Conservation (phyloP, 2,888 invertebrate species). For the Meganola albula region DNA sequence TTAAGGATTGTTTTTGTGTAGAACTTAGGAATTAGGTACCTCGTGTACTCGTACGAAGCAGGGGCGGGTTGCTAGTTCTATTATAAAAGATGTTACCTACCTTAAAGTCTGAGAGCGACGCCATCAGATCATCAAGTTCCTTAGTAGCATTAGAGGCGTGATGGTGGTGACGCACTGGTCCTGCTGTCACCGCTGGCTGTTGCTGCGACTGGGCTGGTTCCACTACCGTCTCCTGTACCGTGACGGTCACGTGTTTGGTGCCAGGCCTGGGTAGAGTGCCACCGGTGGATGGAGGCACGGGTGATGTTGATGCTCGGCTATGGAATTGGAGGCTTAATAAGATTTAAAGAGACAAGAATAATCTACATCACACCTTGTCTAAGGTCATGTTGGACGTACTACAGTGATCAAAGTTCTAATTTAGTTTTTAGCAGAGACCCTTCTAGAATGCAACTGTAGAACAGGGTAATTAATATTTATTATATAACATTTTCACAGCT, state of each 20-base stretch:
- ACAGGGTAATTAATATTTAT: too few relatives aligned
- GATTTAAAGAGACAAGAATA: too few relatives aligned
- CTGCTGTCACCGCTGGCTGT: slow-evolving; percentile 49
- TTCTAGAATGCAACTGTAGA: too few relatives aligned
- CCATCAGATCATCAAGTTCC: slow-evolving; percentile 97
- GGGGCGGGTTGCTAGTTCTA: too few relatives aligned
- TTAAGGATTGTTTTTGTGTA: too few relatives aligned
- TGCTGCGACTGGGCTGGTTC: slow-evolving; percentile 65
- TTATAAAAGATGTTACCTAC: slow-evolving; percentile 56
- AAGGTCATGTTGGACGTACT: too few relatives aligned
- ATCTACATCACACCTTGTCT: too few relatives aligned
- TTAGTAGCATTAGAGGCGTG: slow-evolving; percentile 93
- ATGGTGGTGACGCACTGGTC: slow-evolving; percentile 46
- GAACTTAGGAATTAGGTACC: too few relatives aligned
- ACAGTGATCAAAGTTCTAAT: too few relatives aligned
- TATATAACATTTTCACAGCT: too few relatives aligned
- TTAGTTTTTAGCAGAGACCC: too few relatives aligned
- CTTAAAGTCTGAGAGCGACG: slow-evolving; percentile 96
- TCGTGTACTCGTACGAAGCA: too few relatives aligned
- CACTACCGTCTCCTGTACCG: slow-evolving; percentile 73
- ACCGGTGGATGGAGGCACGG: slow-evolving; percentile 44
- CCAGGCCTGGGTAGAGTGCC: slow-evolving; percentile 69
- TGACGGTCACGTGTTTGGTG: slow-evolving; percentile 78
- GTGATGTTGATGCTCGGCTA: slow-evolving; percentile 60
- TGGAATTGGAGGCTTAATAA: not conserved